Evolutionary conservation across 2,888 invertebrate genomes (phyloP).

Genomic region (Andrena camellia): DNA sequence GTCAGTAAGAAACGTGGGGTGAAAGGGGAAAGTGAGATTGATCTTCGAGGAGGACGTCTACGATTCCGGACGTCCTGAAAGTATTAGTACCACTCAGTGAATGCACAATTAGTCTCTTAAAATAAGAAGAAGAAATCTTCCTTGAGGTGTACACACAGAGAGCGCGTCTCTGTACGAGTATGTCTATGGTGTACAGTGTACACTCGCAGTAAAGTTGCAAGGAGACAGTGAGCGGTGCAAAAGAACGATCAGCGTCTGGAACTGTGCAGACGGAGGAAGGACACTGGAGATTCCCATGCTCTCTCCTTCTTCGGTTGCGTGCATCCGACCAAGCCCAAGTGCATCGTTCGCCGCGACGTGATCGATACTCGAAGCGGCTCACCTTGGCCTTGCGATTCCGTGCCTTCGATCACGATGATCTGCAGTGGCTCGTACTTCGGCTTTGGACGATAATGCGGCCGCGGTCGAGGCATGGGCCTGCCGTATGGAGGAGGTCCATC

Average conservation of each 20-base stretch:
- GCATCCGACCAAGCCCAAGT: constrained; percentile 4
- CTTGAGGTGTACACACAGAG: not conserved
- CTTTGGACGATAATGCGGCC: constrained; percentile 49
- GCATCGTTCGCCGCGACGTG: constrained; percentile 7
- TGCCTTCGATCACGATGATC: constrained; percentile 73
- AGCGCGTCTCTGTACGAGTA: not conserved
- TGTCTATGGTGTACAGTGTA: not conserved
- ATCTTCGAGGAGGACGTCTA: not conserved
- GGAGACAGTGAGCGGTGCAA: constrained; percentile 4
- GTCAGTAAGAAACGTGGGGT: not conserved
- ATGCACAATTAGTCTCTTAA: not conserved
- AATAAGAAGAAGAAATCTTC: not conserved
- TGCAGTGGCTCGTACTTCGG: constrained; percentile 65
- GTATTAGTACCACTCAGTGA: constrained; percentile 4
- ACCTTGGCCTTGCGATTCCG: constrained; percentile 63
- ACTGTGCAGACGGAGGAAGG: not conserved
- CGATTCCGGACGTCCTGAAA: not conserved
- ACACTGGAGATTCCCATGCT: constrained; percentile 14
- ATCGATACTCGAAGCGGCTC: constrained; percentile 42
- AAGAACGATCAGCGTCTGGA: too few species aligned
- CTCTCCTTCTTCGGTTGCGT: not conserved
- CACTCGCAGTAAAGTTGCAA: not conserved
- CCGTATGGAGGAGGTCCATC: constrained; percentile 29
- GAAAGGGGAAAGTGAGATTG: not conserved
- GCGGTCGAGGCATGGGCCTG: constrained; percentile 17